Conservation (phyloP, 1,140 invertebrate species). For the Panulirus ornatus region DNA sequence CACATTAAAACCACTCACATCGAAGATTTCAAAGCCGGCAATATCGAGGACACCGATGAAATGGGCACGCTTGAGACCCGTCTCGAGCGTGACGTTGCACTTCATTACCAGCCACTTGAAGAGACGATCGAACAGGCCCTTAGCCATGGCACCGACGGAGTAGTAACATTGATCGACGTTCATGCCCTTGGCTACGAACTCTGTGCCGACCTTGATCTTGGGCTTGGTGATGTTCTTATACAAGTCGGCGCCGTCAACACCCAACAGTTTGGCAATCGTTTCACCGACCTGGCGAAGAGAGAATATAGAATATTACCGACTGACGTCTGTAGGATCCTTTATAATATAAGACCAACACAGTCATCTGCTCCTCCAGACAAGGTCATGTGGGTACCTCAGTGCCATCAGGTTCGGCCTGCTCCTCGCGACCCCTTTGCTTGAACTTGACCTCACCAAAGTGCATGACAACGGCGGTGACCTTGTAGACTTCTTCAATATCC, state of each 20-base stretch:
- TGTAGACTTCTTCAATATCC: slow-evolving; percentile 82
- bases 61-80: slow-evolving; percentile 80
- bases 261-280: slow-evolving; percentile 93
- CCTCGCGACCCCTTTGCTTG: slow-evolving; percentile 55
- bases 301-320: background rate
- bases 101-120: slow-evolving; percentile 77
- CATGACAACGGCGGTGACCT: slow-evolving; percentile 81
- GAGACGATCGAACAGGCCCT: slow-evolving; percentile 81
- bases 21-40: slow-evolving; percentile 70
- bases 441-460: slow-evolving; percentile 84
- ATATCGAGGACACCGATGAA: slow-evolving; percentile 78
- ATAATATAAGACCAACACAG: too few relatives aligned
- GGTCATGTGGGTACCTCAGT: slow-evolving; percentile 77
- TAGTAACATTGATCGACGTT: slow-evolving; percentile 87
- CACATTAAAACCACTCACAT: slow-evolving; percentile 79
- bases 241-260: slow-evolving; percentile 90
- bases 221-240: slow-evolving; percentile 90
- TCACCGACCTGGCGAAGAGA: slow-evolving; percentile 99
- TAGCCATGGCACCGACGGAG: slow-evolving; percentile 80
- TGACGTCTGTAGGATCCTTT: too few relatives aligned
- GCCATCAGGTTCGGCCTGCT: slow-evolving; percentile 90
- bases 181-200: slow-evolving; percentile 98
- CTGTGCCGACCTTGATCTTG: slow-evolving; percentile 94
- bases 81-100: slow-evolving; percentile 81
- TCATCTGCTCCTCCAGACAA: too few relatives aligned